These are phyloP conservation scores for Rutilus rutilus DNA, from an alignment of 2,113 vertebrate genomes.

Conservation along the genomic window DNA sequence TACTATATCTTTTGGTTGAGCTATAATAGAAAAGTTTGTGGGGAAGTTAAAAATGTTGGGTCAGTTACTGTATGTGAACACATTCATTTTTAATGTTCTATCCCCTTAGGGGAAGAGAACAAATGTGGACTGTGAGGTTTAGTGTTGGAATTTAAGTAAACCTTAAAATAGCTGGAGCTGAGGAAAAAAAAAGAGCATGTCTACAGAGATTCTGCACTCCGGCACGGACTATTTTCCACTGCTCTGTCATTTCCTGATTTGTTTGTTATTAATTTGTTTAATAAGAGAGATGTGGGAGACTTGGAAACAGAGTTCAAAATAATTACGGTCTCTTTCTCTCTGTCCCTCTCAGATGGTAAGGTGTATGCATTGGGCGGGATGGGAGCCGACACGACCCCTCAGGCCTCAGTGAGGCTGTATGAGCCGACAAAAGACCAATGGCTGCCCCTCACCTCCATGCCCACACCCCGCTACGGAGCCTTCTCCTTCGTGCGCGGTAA, in stretches of 20 bases:
- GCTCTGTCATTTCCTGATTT: conserved; percentile 23
- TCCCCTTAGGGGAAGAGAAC: conserved; percentile 1
- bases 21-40: background rate
- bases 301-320: background rate
- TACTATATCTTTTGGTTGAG: background rate
- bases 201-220: conserved; percentile 24
- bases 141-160: conserved; percentile 28
- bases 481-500: conserved; percentile 87
- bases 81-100: conserved; percentile 16
- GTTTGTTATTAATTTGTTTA: conserved; percentile 42
- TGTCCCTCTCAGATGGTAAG: conserved; percentile 82
- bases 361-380: conserved; percentile 93
- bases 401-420: conserved; percentile 90
- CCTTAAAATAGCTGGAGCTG: conserved; percentile 29
- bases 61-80: background rate
- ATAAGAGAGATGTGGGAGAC: background rate
- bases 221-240: conserved; percentile 2
- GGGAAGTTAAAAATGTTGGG: background rate
- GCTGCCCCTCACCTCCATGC: conserved; percentile 90
- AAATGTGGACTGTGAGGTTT: conserved; percentile 2
- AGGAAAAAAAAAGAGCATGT: conserved; percentile 19
- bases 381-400: conserved; percentile 90
- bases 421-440: conserved; percentile 89
- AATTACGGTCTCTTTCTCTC: conserved; percentile 52
- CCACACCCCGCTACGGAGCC: conserved; percentile 93